These are phyloP conservation scores for Esox masquinongy DNA, from an alignment of 2,797 vertebrate genomes.

Conservation along the genomic window DNA sequence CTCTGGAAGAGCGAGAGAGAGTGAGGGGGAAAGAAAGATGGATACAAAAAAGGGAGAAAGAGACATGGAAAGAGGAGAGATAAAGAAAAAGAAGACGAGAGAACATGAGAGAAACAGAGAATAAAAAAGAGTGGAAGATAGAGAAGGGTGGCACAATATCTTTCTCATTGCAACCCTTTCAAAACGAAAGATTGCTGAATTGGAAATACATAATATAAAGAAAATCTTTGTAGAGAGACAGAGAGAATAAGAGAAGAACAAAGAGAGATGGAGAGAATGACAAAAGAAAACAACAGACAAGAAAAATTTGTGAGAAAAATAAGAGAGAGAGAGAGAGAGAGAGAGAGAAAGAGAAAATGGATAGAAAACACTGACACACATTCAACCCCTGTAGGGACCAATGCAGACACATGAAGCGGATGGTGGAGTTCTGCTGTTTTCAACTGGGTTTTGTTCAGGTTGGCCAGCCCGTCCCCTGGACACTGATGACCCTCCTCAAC, in stretches of 20 bases:
- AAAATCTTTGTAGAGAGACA: background rate
- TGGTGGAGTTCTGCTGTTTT: background rate
- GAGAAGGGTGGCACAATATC: background rate
- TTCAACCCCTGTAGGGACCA: background rate
- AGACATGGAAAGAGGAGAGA: too few relatives aligned
- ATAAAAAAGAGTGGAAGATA: too few relatives aligned
- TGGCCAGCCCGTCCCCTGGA: background rate
- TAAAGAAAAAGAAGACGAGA: too few relatives aligned
- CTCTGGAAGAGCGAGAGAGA: background rate
- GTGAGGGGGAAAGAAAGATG: too few relatives aligned
- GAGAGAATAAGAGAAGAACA: background rate
- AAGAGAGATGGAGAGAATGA: background rate
- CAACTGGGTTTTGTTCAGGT: too few relatives aligned
- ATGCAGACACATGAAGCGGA: background rate
- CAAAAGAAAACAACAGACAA: background rate
- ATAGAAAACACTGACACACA: background rate
- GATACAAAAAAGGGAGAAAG: too few relatives aligned
- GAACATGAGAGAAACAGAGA: too few relatives aligned
- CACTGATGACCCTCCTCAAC: conserved; percentile 15
- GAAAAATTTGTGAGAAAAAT: background rate
- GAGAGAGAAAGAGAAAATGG: background rate
- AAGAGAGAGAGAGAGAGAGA: background rate
- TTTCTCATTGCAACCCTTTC: background rate
- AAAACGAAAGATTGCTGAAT: background rate
- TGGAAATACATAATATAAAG: background rate